phyloP scores from a whole-genome alignment of 2,113 vertebrate genomes.

The Sminthopsis crassicaudata region DNA sequence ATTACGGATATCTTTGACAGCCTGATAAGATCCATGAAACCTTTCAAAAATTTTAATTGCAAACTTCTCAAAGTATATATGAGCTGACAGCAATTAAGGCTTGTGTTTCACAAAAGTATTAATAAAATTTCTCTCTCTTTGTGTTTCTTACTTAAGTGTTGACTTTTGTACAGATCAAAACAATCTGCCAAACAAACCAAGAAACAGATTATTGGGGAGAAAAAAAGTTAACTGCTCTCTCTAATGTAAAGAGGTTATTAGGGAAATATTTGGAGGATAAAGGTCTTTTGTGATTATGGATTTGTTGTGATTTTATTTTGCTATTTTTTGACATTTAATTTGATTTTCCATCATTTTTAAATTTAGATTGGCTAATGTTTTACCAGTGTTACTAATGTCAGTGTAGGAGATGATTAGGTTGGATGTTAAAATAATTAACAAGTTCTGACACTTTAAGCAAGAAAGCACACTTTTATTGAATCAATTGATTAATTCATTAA shows the following conservation, averaged over 20 bases:
- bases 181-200: constrained; percentile 91
- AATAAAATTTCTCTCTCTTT: constrained; percentile 61
- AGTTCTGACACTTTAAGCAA: not conserved
- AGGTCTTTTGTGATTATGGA: not conserved
- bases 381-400: not conserved
- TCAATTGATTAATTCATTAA: not conserved
- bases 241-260: constrained; percentile 86
- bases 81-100: constrained; percentile 1
- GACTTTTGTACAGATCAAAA: constrained; percentile 90
- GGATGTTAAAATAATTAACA: not conserved
- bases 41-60: not conserved
- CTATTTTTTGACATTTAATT: not conserved
- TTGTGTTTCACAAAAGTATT: constrained; percentile 14
- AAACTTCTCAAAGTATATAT: constrained; percentile 38
- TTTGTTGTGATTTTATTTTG: not conserved
- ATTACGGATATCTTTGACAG: too few species aligned
- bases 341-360: not conserved
- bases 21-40: too few species aligned
- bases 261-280: not conserved
- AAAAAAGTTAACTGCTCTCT: constrained; percentile 90
- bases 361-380: not conserved
- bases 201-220: constrained; percentile 87
- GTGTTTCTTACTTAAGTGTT: constrained; percentile 85
- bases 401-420: not conserved
- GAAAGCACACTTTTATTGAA: too few species aligned